Evolutionary conservation across 2,888 invertebrate genomes (phyloP).

Genomic region (Pteria penguin): DNA sequence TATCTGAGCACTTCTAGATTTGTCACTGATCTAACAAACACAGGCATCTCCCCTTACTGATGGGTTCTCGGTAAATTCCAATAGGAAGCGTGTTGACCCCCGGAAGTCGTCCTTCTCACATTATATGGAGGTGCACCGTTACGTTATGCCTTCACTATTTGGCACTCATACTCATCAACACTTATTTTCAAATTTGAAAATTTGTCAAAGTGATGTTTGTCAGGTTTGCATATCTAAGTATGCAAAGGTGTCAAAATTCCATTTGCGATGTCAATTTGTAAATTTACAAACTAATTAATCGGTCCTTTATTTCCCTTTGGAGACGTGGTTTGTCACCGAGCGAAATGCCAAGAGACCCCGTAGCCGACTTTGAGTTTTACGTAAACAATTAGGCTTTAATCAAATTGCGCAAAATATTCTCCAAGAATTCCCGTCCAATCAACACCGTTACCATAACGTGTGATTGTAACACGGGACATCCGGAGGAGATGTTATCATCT

Average conservation of each 20-base stretch:
- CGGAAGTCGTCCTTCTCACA: too few relatives aligned
- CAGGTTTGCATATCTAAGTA: not conserved
- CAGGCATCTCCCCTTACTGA: too few relatives aligned
- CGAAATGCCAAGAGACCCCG: not conserved
- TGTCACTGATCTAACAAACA: too few relatives aligned
- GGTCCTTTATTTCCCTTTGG: not conserved
- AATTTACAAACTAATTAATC: not conserved
- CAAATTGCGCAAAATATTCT: not conserved
- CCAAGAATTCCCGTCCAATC: too few relatives aligned
- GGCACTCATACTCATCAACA: not conserved
- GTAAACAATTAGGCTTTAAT: not conserved
- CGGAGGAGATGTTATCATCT: too few relatives aligned
- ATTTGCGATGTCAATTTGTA: not conserved
- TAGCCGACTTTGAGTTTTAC: not conserved
- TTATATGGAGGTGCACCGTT: too few relatives aligned
- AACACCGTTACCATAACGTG: too few relatives aligned
- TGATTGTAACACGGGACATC: too few relatives aligned
- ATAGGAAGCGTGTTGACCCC: too few relatives aligned
- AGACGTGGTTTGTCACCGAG: not conserved
- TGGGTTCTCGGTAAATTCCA: too few relatives aligned
- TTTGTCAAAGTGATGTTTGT: not conserved
- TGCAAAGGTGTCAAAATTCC: not conserved
- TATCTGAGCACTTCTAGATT: too few relatives aligned
- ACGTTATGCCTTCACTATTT: too few relatives aligned
- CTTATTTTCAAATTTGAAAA: not conserved